phyloP scores from a whole-genome alignment of 2,113 vertebrate species.

The Platysteira castanea region DNA sequence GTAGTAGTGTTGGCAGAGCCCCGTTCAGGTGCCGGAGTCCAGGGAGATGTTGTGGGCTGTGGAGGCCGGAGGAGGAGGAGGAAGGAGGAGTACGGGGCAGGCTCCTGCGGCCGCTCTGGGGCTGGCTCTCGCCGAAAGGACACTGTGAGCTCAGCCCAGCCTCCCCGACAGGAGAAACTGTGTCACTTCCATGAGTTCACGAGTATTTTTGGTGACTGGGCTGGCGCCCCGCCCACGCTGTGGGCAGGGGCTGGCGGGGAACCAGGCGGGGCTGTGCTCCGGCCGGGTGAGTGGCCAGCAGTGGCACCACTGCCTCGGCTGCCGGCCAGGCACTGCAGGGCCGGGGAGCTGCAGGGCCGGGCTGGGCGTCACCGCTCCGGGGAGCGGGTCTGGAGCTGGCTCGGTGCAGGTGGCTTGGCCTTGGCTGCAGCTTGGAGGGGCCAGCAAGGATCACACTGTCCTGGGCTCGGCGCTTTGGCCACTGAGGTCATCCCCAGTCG shows the following conservation, averaged over 20 bases:
- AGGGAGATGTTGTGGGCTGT: not conserved
- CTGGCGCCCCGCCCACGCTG: not conserved
- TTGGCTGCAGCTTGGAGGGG: not conserved
- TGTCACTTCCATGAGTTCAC: conserved; percentile 13
- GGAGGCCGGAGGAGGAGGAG: not conserved
- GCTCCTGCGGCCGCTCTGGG: not conserved
- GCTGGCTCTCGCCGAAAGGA: not conserved
- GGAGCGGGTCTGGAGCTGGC: not conserved
- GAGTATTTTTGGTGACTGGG: conserved; percentile 17
- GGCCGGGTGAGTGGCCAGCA: rapidly evolving
- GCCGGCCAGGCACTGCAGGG: not conserved
- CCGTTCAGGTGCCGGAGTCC: not conserved
- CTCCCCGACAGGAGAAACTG: not conserved
- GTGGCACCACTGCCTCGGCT: not conserved
- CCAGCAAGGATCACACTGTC: not conserved
- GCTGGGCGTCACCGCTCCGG: not conserved
- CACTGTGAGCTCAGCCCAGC: not conserved
- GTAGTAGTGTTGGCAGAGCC: not conserved
- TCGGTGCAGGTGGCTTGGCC: not conserved
- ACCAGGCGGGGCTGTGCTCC: not conserved
- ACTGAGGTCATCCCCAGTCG: not conserved
- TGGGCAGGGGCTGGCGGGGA: not conserved
- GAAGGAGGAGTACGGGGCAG: not conserved
- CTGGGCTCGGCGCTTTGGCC: not conserved
- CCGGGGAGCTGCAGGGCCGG: rapidly evolving